Evolutionary conservation across 1,140 invertebrate genomes (phyloP).

Genomic region (Ditylenchus dipsaci): DNA sequence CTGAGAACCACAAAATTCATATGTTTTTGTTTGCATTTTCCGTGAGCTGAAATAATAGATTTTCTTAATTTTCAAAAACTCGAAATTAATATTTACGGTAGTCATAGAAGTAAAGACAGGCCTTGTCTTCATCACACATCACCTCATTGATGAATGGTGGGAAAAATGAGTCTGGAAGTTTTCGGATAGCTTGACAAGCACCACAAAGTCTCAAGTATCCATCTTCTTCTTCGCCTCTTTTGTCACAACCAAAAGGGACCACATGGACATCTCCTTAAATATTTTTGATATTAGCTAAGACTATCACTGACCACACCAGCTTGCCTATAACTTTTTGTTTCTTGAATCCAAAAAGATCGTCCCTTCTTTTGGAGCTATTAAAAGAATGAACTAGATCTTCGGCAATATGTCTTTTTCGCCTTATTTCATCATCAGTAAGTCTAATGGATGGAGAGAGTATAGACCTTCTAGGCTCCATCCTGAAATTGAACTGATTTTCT

Average conservation of each 20-base stretch:
- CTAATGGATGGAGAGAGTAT: conserved; percentile 47
- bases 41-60: conserved; percentile 49
- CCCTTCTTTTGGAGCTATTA: conserved; percentile 28
- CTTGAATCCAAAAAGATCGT: conserved; percentile 20
- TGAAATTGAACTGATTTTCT: conserved; percentile 16
- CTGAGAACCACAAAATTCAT: conserved; percentile 58
- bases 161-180: conserved; percentile 56
- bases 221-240: conserved; percentile 54
- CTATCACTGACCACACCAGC: background rate
- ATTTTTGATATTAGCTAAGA: background rate
- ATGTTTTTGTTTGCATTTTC: conserved; percentile 58
- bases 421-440: conserved; percentile 38
- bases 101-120: conserved; percentile 58
- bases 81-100: conserved; percentile 47
- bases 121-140: conserved; percentile 58
- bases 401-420: conserved; percentile 43
- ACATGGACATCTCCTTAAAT: conserved; percentile 56
- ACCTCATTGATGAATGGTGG: conserved; percentile 58
- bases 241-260: conserved; percentile 57
- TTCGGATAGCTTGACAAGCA: conserved; percentile 55
- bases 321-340: conserved; percentile 49
- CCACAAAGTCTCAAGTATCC: conserved; percentile 55
- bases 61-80: background rate
- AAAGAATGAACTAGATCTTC: conserved; percentile 43
- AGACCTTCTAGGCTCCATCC: conserved; percentile 41